Base-by-base conservation (phyloP, 2,888 invertebrate species). In the Synanthedon vespiformis region DNA sequence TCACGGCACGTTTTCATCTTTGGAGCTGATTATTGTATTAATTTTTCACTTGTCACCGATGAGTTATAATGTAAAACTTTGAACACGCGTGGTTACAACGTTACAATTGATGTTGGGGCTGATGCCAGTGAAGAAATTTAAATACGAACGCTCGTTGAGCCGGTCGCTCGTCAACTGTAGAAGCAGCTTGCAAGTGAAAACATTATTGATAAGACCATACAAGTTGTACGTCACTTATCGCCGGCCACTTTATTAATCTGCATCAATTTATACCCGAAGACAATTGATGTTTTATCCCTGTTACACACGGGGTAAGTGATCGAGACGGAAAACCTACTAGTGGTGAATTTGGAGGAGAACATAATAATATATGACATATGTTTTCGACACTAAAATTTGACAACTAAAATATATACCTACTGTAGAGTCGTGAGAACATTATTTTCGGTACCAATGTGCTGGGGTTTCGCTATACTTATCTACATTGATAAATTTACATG, bases 191-290 rank as follows among this genome's bases (percentile, higher is more conserved):
- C 71, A 73, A 76, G 70, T 66, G 72, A 72, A 44, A 76, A 72
- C 74, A 70, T 69, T 79, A 80, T 83, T 81, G 85, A 85, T 85
- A 86, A 84, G 75, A 70, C 63, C 48, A 52, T 48, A 59, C 52
- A 56, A 58, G 59, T 59, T 58, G 61, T 55, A 76, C 79, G 77
- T 79, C 80, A 82, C 72, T 79, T 77, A 80, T 79, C 78, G 64
- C 51, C 55, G 70, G 63, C 70, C 78, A 80, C 72, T 85, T 81
- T 80, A 82, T 74, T 81, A 81, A 80, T 81, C 81, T 77, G 77
- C 73, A 80, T 80, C 83, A 85, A 85, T 85, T 85, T 85, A 74
- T 74, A 75, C 75, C 71, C 68, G 72, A 61, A 77, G 75, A 79
- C 84, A 83, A 82, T 83, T 83, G 81, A 57, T 56, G 53, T 40